Evolutionary conservation across 2,888 invertebrate genomes (phyloP).

Genomic region (Leptopterna dolabrata): DNA sequence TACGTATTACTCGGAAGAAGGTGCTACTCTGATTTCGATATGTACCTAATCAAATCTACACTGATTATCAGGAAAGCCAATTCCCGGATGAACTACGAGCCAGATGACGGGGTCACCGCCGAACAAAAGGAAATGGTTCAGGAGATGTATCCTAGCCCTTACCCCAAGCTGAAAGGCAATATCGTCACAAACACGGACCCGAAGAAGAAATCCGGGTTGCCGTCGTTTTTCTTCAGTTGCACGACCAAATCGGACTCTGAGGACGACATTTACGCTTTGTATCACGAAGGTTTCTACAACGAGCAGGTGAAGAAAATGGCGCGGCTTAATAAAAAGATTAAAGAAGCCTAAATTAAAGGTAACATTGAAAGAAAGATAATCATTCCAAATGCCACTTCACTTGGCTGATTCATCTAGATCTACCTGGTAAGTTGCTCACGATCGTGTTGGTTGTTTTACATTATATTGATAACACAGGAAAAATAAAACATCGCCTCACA

Average conservation of each 20-base stretch:
- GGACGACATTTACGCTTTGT: slow-evolving; percentile 27
- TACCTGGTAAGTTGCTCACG: no score
- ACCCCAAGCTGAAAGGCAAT: neutral
- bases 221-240: slow-evolving; percentile 24
- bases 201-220: neutral
- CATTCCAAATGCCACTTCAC: no score
- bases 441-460: no score
- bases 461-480: no score
- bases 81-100: slow-evolving; percentile 28
- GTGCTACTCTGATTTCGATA: no score
- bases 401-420: no score
- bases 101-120: neutral
- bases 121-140: neutral
- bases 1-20: no score
- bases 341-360: neutral
- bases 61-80: slow-evolving; percentile 23
- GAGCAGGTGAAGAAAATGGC: slow-evolving; percentile 4
- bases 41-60: no score
- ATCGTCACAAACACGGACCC: neutral
- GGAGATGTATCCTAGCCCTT: neutral
- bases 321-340: neutral
- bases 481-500: no score
- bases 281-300: slow-evolving; percentile 36
- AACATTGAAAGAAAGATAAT: no score
- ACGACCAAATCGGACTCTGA: neutral